Evolutionary conservation across 2,888 invertebrate species (phyloP).

Genomic region (Priocnemis perturbator): DNA sequence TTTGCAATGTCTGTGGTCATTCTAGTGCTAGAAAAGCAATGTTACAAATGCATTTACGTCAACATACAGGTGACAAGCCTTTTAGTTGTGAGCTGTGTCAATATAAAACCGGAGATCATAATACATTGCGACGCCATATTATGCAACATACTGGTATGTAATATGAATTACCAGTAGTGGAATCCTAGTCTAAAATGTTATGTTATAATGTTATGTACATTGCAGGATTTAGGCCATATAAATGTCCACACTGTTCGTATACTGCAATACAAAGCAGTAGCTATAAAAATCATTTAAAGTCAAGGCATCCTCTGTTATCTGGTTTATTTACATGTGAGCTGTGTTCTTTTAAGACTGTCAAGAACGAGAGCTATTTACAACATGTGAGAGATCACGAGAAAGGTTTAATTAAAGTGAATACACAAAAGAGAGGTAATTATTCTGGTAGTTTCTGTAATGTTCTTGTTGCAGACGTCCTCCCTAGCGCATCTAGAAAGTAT

Average conservation of each 20-base stretch:
- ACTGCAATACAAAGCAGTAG: slow-evolving; percentile 83
- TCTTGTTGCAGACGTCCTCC: too few relatives aligned
- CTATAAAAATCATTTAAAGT: slow-evolving; percentile 80
- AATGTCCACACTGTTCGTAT: slow-evolving; percentile 83
- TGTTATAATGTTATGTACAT: slow-evolving; percentile 39
- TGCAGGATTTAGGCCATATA: slow-evolving; percentile 77
- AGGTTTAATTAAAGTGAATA: slow-evolving; percentile 71
- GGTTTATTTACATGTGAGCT: slow-evolving; percentile 77
- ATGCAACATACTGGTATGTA: slow-evolving; percentile 79
- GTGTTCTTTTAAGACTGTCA: slow-evolving; percentile 80
- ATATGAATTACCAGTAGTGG: slow-evolving; percentile 5
- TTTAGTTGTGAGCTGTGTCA: slow-evolving; percentile 83
- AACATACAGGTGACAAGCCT: slow-evolving; percentile 88
- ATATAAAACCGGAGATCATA: slow-evolving; percentile 86
- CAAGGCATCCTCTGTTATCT: slow-evolving; percentile 76
- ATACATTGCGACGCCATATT: slow-evolving; percentile 82
- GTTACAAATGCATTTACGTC: slow-evolving; percentile 83
- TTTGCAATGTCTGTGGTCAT: slow-evolving; percentile 85
- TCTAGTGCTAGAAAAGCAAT: slow-evolving; percentile 84
- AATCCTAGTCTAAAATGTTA: not conserved
- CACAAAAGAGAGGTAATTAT: slow-evolving; percentile 59
- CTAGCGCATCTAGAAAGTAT: too few relatives aligned
- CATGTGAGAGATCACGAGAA: slow-evolving; percentile 79
- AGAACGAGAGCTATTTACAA: slow-evolving; percentile 76
- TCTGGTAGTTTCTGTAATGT: not conserved